Conservation (phyloP, 64 coral and sea anemone species). For the Montipora efflorescens region DNA sequence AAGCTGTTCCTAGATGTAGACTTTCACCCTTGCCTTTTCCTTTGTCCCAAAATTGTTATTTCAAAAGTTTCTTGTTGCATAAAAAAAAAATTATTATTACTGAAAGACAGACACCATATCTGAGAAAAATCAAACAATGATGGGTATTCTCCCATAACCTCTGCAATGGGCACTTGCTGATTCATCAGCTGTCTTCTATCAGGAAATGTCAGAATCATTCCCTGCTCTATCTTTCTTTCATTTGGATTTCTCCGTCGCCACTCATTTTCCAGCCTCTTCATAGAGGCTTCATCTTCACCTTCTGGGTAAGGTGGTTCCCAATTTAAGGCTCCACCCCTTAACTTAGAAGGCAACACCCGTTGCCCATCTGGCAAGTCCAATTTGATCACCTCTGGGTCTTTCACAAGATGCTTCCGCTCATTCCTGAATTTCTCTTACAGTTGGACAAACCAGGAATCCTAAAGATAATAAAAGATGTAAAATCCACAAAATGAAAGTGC, state of each 20-base stretch:
- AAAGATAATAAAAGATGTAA: background rate
- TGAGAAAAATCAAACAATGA: constrained; percentile 53
- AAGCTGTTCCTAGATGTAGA: too few relatives aligned
- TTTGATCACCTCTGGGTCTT: background rate
- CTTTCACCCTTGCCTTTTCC: too few relatives aligned
- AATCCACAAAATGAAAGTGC: background rate
- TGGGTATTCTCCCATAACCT: constrained; percentile 35
- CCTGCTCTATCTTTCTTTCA: background rate
- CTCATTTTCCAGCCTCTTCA: constrained; percentile 13
- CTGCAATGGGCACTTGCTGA: background rate
- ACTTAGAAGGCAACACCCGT: background rate
- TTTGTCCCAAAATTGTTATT: too few relatives aligned
- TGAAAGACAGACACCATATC: background rate
- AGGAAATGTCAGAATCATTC: constrained; percentile 34
- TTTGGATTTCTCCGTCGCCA: constrained; percentile 18
- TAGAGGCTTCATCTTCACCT: constrained; percentile 61
- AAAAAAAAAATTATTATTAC: too few relatives aligned
- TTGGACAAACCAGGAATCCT: constrained; percentile 37
- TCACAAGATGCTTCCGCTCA: background rate
- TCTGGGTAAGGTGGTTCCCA: constrained; percentile 64
- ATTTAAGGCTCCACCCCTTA: constrained; percentile 40
- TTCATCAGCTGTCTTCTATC: constrained; percentile 38
- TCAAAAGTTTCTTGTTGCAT: too few relatives aligned
- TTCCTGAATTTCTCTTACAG: constrained; percentile 18
- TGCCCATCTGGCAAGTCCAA: background rate